Evolutionary conservation across 2,888 invertebrate genomes (phyloP), one percentile per base, ranked within the genome.

Genomic region (Agonopterix subpropinquella): DNA sequence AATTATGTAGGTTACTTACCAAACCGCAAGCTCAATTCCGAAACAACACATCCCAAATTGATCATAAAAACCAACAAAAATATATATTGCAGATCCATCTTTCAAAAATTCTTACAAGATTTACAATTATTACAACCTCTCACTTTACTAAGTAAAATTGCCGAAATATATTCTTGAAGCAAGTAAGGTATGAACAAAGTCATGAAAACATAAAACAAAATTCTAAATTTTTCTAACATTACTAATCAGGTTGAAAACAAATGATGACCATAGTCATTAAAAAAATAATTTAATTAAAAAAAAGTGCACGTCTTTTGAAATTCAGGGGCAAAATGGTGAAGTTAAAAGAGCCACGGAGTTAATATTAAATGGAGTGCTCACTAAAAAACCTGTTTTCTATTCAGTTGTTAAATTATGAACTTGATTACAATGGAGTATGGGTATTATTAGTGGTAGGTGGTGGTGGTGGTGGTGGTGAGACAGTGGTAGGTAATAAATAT

Each of bases 91-190:
- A 62, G 45, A 36, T 44, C 44, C 47, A 47, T 47, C 13, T 41
- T 28, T 28, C 35, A 39, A 37, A 28, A 47, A 36, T 37, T 35
- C 35, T 61, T 60, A 45, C 85, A 83, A 49, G 64, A 61, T 8
- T 58, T 56, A 36, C 82, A 82, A 10, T 43, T 57, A 9, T 62
- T 73, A 42, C 83, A 82, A 37, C 53, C 67, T 39, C 59, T 67
- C 2, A 88, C 59, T 73, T 84, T 86, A 48, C 62, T 79, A 1
- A 85, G 61, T 4, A 88, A 58, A 53, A 88, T 86, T 0, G 76
- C 74, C 0, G 88, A 74, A 57, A 88, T 88, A 42, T 78, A 88
- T 61, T 88, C 87, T 57, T 88, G 87, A 2, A 88, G 54, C 28
- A 88, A 62, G 66, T 77, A 87, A 0, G 87, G 87, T 45, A 88